A percentile compares a stretch with the other conserved stretches of the same genome.
These are phyloP conservation scores for Octopus sinensis DNA, from an alignment of 1,140 invertebrate genomes.

Conservation along the genomic window DNA sequence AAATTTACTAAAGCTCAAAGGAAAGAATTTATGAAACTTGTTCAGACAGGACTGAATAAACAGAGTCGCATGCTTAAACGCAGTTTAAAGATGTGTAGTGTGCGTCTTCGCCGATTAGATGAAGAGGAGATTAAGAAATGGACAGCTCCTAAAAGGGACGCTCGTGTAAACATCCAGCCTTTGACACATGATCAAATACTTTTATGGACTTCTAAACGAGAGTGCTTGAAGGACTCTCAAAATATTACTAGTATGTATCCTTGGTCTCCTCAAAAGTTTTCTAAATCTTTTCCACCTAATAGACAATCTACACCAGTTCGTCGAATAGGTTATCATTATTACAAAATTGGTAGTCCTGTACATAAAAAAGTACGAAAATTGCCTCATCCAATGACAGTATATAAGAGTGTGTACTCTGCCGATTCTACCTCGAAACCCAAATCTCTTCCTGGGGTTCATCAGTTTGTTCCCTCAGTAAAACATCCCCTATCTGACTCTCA, in stretches of 20 bases:
- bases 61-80: constrained; percentile 30
- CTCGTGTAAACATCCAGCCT: not conserved
- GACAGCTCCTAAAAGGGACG: constrained; percentile 23
- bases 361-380: constrained; percentile 3
- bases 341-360: not conserved
- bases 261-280: constrained; percentile 2
- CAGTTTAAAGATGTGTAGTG: constrained; percentile 33
- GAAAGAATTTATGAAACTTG: constrained; percentile 29
- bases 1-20: constrained; percentile 40
- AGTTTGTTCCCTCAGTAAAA: not conserved
- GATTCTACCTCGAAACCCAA: constrained; percentile 13
- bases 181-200: constrained; percentile 10
- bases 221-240: constrained; percentile 10
- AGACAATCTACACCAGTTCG: not conserved
- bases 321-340: not conserved
- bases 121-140: constrained; percentile 36
- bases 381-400: constrained; percentile 3
- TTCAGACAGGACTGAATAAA: constrained; percentile 36
- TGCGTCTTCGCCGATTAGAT: constrained; percentile 33
- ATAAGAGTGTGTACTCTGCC: constrained; percentile 3
- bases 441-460: not conserved
- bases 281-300: not conserved
- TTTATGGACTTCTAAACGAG: constrained; percentile 4
- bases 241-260: not conserved
- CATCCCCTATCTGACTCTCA: not conserved